These are phyloP conservation scores for Sturmia bella DNA, from an alignment of 2,888 invertebrate species.

Conservation along the genomic window DNA sequence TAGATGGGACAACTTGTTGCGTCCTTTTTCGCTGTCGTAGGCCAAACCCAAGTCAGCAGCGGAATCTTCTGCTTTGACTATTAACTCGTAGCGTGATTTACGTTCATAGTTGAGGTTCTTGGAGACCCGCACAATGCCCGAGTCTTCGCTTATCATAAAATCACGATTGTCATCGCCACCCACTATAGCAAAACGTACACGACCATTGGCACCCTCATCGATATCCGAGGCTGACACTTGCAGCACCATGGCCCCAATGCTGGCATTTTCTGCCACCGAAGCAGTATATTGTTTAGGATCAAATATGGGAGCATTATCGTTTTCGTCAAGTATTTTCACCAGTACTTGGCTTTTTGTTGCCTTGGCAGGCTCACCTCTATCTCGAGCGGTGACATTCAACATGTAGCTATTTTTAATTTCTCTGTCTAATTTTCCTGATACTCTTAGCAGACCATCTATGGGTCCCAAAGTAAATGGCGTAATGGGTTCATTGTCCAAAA, in stretches of 20 bases:
- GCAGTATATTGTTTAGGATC: conserved; percentile 95
- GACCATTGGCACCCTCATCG: conserved; percentile 94
- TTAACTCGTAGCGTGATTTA: conserved; percentile 91
- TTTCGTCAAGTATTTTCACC: conserved; percentile 91
- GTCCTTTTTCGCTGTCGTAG: conserved; percentile 59
- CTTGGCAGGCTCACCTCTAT: conserved; percentile 92
- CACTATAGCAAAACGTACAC: conserved; percentile 94
- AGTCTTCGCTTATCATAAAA: conserved; percentile 95
- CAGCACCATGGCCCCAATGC: conserved; percentile 94
- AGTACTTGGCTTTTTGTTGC: conserved; percentile 86
- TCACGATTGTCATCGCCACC: conserved; percentile 95
- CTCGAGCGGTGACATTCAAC: conserved; percentile 90
- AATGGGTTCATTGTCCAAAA: conserved; percentile 82
- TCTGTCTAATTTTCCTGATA: conserved; percentile 93
- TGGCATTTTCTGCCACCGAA: conserved; percentile 95
- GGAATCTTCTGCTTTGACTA: conserved; percentile 94
- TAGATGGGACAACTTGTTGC: conserved; percentile 50
- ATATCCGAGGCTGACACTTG: conserved; percentile 95
- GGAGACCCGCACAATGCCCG: conserved; percentile 94
- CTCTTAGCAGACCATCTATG: conserved; percentile 92
- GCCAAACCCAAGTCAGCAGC: conserved; percentile 85
- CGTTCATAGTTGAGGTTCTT: conserved; percentile 97
- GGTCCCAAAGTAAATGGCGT: conserved; percentile 91
- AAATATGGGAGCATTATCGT: conserved; percentile 94
- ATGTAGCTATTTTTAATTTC: conserved; percentile 89